These are phyloP conservation scores for Pipistrellus pygmaeus DNA, from an alignment of 2,797 vertebrate species.

Conservation along the genomic window DNA sequence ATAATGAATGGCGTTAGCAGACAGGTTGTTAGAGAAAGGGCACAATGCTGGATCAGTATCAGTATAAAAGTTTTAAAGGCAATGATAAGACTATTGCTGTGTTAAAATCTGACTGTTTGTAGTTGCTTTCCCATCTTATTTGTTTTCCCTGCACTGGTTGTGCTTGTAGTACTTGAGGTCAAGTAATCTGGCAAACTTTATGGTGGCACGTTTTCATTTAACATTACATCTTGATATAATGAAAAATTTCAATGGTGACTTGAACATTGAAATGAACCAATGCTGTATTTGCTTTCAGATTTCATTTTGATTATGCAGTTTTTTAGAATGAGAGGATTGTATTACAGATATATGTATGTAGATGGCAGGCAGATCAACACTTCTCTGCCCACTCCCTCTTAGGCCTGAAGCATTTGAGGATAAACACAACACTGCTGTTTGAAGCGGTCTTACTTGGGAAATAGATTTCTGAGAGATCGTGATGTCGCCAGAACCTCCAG, in stretches of 20 bases:
- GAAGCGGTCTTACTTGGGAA: slow-evolving; percentile 73
- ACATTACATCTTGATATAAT: slow-evolving; percentile 43
- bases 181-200: slow-evolving; percentile 41
- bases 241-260: background rate
- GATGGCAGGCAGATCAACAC: background rate
- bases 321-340: slow-evolving; percentile 68
- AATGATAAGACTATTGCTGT: background rate
- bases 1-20: too few species aligned
- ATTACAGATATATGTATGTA: background rate
- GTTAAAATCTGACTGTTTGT: slow-evolving; percentile 53
- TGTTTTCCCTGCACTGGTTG: slow-evolving; percentile 18
- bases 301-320: slow-evolving; percentile 77
- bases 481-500: slow-evolving; percentile 84
- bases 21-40: too few species aligned
- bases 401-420: slow-evolving; percentile 15
- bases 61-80: slow-evolving; percentile 34
- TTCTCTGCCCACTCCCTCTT: background rate
- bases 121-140: slow-evolving; percentile 46
- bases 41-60: too few species aligned
- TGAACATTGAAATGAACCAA: slow-evolving; percentile 62
- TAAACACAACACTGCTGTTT: slow-evolving; percentile 72
- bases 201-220: slow-evolving; percentile 66
- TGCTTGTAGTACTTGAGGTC: slow-evolving; percentile 49
- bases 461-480: slow-evolving; percentile 83
- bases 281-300: slow-evolving; percentile 71